Conservation (phyloP, 2,888 invertebrate species). For the Nomada flava region DNA sequence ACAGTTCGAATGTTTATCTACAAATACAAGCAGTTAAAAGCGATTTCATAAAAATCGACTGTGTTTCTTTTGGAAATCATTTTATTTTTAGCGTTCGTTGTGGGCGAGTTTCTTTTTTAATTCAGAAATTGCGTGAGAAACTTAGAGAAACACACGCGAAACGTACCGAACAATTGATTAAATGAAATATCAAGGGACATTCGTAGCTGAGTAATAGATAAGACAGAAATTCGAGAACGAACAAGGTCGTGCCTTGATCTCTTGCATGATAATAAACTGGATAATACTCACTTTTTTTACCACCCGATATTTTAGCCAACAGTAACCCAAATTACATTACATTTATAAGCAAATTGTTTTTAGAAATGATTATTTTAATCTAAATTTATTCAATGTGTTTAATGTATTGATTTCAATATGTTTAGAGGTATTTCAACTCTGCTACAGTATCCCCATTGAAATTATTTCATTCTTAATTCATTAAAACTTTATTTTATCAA, state of each 20-base stretch:
- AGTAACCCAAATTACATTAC: no score
- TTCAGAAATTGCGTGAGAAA: no score
- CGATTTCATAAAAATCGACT: not conserved
- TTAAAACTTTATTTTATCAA: no score
- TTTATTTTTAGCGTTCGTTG: not conserved
- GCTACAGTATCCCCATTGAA: no score
- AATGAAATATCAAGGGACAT: not conserved
- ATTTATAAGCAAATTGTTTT: no score
- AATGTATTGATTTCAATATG: no score
- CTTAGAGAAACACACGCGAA: not conserved
- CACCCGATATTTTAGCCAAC: not conserved
- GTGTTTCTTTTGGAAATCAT: not conserved
- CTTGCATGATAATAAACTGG: not conserved
- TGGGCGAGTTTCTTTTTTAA: not conserved
- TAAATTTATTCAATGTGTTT: no score
- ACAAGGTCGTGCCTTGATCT: conserved; percentile 43
- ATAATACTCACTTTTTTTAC: no score
- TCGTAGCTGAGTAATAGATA: conserved; percentile 15
- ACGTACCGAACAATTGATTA: conserved; percentile 8
- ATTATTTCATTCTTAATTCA: no score
- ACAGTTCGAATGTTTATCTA: not conserved
- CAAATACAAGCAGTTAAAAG: not conserved
- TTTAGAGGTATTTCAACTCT: no score
- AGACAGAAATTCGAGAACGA: conserved; percentile 24
- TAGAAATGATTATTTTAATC: no score